Conservation (phyloP, 2,113 vertebrate genomes). For the Cyphomyrus plagiostoma region DNA sequence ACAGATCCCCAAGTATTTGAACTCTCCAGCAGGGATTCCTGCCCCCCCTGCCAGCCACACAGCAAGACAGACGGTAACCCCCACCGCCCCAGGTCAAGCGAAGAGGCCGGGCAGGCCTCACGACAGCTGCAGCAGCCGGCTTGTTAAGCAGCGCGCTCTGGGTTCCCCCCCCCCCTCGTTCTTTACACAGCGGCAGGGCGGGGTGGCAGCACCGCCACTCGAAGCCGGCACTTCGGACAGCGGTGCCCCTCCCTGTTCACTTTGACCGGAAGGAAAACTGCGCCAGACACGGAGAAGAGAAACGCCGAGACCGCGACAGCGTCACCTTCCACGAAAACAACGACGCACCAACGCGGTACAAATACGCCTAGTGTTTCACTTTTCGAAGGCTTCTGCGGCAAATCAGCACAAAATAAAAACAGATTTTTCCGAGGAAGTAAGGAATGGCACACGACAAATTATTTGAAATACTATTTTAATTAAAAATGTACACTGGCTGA, state of each 20-base stretch:
- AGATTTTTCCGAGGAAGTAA: conserved; percentile 14
- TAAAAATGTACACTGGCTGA: neutral
- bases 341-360: neutral
- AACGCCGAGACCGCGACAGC: neutral
- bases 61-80: neutral
- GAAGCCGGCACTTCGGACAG: neutral
- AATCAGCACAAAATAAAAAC: neutral
- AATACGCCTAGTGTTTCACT: neutral
- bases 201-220: neutral
- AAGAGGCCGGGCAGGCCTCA: neutral
- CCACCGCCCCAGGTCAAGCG: neutral
- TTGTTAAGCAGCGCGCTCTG: neutral
- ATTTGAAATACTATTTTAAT: conserved; percentile 12
- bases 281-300: neutral
- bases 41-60: neutral
- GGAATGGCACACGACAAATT: neutral
- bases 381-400: neutral
- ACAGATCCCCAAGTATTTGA: conserved; percentile 1
- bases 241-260: neutral
- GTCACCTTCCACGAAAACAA: neutral
- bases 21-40: neutral
- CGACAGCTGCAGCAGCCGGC: neutral
- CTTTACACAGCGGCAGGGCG: too few relatives aligned
- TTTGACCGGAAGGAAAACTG: neutral
- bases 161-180: neutral